Evolutionary conservation across 2,888 invertebrate species (phyloP), one percentile per base, ranked within the genome.

Genomic region (Geophilus truncorum): DNA sequence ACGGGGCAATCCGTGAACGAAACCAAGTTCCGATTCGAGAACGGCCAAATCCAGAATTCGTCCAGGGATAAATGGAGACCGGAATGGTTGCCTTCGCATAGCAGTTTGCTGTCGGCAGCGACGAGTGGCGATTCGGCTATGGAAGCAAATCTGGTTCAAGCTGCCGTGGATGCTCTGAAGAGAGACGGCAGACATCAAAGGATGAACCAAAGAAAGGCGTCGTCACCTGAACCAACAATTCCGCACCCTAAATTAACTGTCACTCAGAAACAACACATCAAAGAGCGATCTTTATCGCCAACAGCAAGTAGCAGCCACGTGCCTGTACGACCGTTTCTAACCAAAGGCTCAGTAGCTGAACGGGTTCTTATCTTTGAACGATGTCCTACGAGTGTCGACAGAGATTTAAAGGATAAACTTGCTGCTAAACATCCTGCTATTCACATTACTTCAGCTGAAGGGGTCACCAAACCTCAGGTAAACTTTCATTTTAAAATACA

Each of bases 301-400:
- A 81, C 83, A n/a, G 83, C 82, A 45, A 80, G 81, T 21, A 82
- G 82, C 45, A 82, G 82, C 7, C 82, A 83, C 40, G 82, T 82
- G 80, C 77, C 80, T 21, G 51, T 30, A 28, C 89, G 94, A 79
- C 94, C 94, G 18, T 94, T 95, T 87, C 89, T 95, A 80, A 94
- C 95, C 62, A 91, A 95, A 82, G 96, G 95, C 28, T 95, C 95
- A 5, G 96, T 96, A 1, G 95, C 95, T 28, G 96, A 96, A 86
- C 89, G 95, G 77, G 95, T 95, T 83, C 90, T 95, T 83, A 94
- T 95, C 88, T 96, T 96, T 86, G 96, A 96, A 88, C 92, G 93
- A 87, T 94, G 95, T 85, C 95, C 86, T 3, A 79, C 79, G 0
- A 62, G 81, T 34, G 81, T 81, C 79, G 36, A 40, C 36, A 40